Evolutionary conservation across 2,113 vertebrate species (phyloP).

Genomic region (Clupea harengus): DNA sequence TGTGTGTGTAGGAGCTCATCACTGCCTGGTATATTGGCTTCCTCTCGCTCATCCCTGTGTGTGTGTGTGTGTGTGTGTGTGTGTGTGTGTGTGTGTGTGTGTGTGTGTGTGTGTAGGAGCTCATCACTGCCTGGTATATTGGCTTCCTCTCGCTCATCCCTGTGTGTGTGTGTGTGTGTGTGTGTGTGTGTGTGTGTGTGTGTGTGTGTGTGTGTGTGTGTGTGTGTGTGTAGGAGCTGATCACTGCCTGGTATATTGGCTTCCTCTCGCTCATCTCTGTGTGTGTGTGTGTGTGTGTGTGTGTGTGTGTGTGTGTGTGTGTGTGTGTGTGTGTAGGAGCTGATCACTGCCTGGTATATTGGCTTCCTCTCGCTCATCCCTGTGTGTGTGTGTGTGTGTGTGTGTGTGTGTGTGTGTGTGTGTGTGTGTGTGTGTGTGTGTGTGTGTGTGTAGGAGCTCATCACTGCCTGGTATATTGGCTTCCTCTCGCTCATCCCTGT

Average conservation of each 20-base stretch:
- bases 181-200: too few relatives aligned
- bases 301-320: conserved; percentile 13
- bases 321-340: conserved; percentile 74
- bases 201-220: background rate
- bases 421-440: too few relatives aligned
- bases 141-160: background rate
- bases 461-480: too few relatives aligned
- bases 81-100: too few relatives aligned
- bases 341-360: conserved; percentile 99
- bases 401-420: too few relatives aligned
- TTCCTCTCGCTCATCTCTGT: background rate
- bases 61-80: too few relatives aligned
- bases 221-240: background rate
- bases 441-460: too few relatives aligned
- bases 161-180: background rate
- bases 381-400: conserved; percentile 13
- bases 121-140: background rate
- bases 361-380: conserved; percentile 97
- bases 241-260: too few relatives aligned
- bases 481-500: too few relatives aligned
- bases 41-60: background rate
- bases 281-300: too few relatives aligned
- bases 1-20: too few relatives aligned
- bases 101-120: background rate
- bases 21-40: too few relatives aligned